A percentile compares a stretch with the other conserved stretches of the same genome.
Evolutionary conservation across 2,113 vertebrate species (phyloP).

Genomic region (Pomatorhinus ruficollis): DNA sequence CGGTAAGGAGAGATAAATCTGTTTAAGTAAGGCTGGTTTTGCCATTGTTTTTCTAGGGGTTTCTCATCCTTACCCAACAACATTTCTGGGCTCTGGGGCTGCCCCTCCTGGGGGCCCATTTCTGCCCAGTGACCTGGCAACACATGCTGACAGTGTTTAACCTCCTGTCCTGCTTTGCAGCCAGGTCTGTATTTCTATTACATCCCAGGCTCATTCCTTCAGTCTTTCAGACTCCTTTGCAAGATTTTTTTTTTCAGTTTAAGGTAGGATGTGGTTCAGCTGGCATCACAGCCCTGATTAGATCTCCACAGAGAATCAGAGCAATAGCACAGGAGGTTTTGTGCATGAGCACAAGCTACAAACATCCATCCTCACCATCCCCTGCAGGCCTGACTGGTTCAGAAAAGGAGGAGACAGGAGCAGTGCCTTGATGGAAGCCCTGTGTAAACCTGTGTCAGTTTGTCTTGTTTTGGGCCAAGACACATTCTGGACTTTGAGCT

Average conservation of each 20-base stretch:
- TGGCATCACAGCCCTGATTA: not conserved
- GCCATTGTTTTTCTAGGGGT: not conserved
- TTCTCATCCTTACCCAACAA: not conserved
- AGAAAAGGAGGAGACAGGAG: not conserved
- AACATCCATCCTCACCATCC: not conserved
- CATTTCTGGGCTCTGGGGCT: not conserved
- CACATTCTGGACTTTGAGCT: not conserved
- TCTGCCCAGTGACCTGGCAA: not conserved
- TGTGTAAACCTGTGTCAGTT: not conserved
- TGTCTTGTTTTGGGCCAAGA: not conserved
- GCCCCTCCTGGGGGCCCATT: not conserved
- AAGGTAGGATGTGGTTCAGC: not conserved
- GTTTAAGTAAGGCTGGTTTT: not conserved
- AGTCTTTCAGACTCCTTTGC: not conserved
- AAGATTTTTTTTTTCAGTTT: not conserved
- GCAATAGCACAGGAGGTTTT: not conserved
- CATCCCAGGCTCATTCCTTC: not conserved
- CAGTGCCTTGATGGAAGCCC: not conserved
- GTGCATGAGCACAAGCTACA: not conserved
- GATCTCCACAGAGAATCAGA: not conserved
- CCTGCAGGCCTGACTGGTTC: accelerated
- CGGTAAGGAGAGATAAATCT: not conserved
- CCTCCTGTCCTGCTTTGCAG: not conserved
- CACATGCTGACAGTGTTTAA: not conserved
- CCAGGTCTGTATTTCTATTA: not conserved